Conservation (phyloP, 1,140 invertebrate species). For the Pseudomyrmex dendroicus region DNA sequence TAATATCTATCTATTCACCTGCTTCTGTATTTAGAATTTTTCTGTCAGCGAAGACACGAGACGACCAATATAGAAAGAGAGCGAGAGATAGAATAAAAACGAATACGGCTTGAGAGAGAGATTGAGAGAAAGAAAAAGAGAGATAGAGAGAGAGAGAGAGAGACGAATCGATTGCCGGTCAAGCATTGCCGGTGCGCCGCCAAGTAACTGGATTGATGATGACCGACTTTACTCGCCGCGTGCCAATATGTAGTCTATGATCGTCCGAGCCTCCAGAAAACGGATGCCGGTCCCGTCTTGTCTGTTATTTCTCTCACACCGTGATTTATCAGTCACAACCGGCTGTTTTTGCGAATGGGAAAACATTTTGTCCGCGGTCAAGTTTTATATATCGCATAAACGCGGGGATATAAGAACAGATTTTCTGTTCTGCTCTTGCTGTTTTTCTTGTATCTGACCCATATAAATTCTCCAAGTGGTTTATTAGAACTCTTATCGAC, state of each 20-base stretch:
- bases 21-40: conserved; percentile 10
- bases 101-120: background rate
- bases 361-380: background rate
- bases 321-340: conserved; percentile 55
- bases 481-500: too few relatives aligned
- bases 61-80: background rate
- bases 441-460: background rate
- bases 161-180: conserved; percentile 79
- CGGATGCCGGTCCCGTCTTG: conserved; percentile 54
- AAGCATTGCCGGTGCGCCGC: conserved; percentile 45
- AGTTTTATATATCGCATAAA: too few relatives aligned
- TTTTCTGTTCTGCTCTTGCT: background rate
- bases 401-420: background rate
- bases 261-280: conserved; percentile 67
- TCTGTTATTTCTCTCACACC: conserved; percentile 65
- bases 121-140: background rate
- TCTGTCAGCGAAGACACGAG: conserved; percentile 4
- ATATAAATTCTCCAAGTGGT: conserved; percentile 27
- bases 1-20: conserved; percentile 58
- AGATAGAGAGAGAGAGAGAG: conserved; percentile 49
- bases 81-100: conserved; percentile 27
- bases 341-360: conserved; percentile 22
- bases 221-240: conserved; percentile 76
- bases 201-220: conserved; percentile 80
- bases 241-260: conserved; percentile 59